phyloP scores from a whole-genome alignment of 2,888 invertebrate species.

The Hofmannophila pseudospretella region DNA sequence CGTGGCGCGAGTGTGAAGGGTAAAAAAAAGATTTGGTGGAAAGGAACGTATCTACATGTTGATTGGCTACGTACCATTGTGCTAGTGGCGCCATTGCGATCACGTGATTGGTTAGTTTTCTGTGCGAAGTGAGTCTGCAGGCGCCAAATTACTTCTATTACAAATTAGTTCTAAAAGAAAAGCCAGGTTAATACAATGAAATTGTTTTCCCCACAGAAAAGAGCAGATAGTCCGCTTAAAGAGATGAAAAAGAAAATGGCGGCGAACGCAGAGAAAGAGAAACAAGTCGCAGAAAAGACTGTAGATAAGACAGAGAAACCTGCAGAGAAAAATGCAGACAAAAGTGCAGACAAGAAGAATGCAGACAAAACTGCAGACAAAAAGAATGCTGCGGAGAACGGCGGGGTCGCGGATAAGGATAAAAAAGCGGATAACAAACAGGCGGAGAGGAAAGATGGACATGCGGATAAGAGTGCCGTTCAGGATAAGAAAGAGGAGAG shows the following conservation, averaged over 20 bases:
- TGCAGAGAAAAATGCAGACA: slow-evolving; percentile 28
- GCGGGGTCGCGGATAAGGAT: slow-evolving; percentile 27
- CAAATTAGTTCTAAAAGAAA: too few species aligned
- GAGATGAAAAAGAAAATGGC: slow-evolving; percentile 72
- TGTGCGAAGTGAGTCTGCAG: too few species aligned
- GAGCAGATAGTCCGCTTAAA: slow-evolving; percentile 56
- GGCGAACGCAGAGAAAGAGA: slow-evolving; percentile 62
- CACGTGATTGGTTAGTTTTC: too few species aligned
- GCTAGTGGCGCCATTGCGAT: too few species aligned
- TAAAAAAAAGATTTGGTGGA: too few species aligned
- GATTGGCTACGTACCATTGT: too few species aligned
- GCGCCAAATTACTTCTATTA: too few species aligned
- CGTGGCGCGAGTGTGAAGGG: too few species aligned
- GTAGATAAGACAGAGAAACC: slow-evolving; percentile 30
- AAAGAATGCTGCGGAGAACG: slow-evolving; percentile 12
- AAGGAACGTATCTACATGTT: too few species aligned
- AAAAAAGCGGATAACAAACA: slow-evolving; percentile 19
- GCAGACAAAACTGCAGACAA: slow-evolving; percentile 25
- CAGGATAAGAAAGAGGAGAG: not conserved
- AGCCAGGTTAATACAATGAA: too few species aligned
- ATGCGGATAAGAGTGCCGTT: slow-evolving; percentile 13
- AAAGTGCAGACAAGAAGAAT: slow-evolving; percentile 20
- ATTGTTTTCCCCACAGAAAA: slow-evolving; percentile 33
- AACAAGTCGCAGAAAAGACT: slow-evolving; percentile 43
- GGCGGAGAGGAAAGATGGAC: slow-evolving; percentile 20